Conservation (phyloP, 2,888 invertebrate genomes). For the Euclidia mi region DNA sequence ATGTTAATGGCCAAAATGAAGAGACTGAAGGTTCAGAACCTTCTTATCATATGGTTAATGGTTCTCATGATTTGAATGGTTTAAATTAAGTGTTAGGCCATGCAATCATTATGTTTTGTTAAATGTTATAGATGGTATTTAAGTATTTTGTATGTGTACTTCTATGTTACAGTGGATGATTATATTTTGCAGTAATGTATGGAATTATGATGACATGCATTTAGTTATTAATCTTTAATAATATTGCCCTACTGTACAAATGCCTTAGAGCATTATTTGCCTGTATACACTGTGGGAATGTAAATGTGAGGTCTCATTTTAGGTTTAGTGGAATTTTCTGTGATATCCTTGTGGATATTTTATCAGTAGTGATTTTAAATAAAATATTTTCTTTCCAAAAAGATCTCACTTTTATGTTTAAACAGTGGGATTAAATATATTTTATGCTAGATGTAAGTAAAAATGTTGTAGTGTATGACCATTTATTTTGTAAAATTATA, state of each 20-base stretch:
- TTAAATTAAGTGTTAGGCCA: constrained; percentile 30
- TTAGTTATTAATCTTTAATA: constrained; percentile 62
- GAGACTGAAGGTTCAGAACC: constrained; percentile 62
- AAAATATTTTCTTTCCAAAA: constrained; percentile 63
- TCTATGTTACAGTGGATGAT: constrained; percentile 25
- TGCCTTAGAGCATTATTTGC: constrained; percentile 49
- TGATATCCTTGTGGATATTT: constrained; percentile 79
- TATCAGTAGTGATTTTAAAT: constrained; percentile 54
- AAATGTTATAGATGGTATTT: constrained; percentile 40
- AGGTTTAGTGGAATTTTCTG: constrained; percentile 68
- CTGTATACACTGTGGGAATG: constrained; percentile 69
- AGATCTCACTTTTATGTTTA: constrained; percentile 84
- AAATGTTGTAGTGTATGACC: constrained; percentile 55
- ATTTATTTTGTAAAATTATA: constrained; percentile 60
- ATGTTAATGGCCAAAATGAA: constrained; percentile 67
- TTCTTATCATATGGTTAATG: constrained; percentile 75
- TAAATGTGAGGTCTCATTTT: constrained; percentile 80
- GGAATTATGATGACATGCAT: constrained; percentile 52
- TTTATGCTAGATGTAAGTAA: constrained; percentile 57
- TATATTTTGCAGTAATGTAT: constrained; percentile 36
- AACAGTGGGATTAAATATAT: constrained; percentile 64
- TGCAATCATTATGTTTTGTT: constrained; percentile 31
- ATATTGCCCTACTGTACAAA: constrained; percentile 30
- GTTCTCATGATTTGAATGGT: constrained; percentile 75
- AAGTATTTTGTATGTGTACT: constrained; percentile 37